These are phyloP conservation scores for Thalpophila matura DNA, from an alignment of 2,888 invertebrate genomes.

Conservation along the genomic window DNA sequence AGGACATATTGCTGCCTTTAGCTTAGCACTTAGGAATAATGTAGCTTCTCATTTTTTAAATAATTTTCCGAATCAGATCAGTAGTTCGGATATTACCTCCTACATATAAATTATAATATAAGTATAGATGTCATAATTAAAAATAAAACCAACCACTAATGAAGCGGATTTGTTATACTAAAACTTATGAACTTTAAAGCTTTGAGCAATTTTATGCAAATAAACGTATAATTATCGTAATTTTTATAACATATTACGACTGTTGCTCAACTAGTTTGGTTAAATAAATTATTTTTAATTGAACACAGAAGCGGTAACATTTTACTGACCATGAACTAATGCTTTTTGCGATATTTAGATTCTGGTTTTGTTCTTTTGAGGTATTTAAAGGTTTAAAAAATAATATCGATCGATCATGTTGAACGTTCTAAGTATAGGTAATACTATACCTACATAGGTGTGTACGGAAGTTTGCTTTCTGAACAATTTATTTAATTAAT, in stretches of 20 bases:
- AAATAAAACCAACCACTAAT: slow-evolving; percentile 14
- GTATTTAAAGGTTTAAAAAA: slow-evolving; percentile 1
- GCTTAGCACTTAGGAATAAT: too few relatives aligned
- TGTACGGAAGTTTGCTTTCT: too few relatives aligned
- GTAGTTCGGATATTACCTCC: neutral
- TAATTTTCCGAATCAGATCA: too few relatives aligned
- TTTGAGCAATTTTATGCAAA: slow-evolving; percentile 58
- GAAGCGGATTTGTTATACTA: slow-evolving; percentile 18
- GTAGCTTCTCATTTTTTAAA: too few relatives aligned
- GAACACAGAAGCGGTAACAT: slow-evolving; percentile 50
- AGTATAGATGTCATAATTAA: neutral
- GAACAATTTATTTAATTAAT: too few relatives aligned
- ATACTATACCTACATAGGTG: too few relatives aligned
- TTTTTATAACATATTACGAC: slow-evolving; percentile 57
- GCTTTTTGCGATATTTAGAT: slow-evolving; percentile 32
- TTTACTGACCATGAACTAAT: slow-evolving; percentile 54
- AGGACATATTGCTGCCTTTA: too few relatives aligned
- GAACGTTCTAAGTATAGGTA: too few relatives aligned
- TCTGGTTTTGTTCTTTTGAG: neutral
- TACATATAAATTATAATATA: too few relatives aligned
- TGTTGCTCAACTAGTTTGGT: slow-evolving; percentile 41
- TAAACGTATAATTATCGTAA: slow-evolving; percentile 54
- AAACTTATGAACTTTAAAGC: slow-evolving; percentile 31
- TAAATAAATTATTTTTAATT: slow-evolving; percentile 55
- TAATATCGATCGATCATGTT: neutral